Evolutionary conservation across 2,113 vertebrate genomes (phyloP), one percentile per base, ranked within the genome.

Genomic region (Muscicapa adusta): DNA sequence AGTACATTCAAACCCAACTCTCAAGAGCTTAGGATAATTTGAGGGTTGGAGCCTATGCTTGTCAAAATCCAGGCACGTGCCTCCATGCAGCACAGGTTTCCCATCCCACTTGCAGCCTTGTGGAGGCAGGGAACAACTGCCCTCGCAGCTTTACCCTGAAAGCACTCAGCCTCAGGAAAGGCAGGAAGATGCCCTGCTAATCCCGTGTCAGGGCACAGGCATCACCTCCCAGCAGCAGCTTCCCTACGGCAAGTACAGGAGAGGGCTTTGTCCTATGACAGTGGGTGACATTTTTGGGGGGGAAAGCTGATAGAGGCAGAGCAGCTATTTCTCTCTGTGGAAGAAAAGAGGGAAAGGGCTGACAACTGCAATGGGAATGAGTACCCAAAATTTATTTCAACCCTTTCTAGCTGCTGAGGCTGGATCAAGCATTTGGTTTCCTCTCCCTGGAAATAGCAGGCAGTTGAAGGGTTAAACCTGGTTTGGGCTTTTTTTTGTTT

Each of bases 11-110:
- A 94, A 70, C 42, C 54, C 74, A 70, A 2, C 78, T 66, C 87
- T 82, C 75, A 48, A 73, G 89, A 93, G 92, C 86, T 83, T 14
- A 18, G 51, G 81, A 74, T 92, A 93, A 95, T 86, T 90, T 77
- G 86, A 92, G 88, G 73, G 63, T 45, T 90, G 71, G 54, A 79
- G 47, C 9, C 84, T 28, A 16, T 9, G 58, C 71, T 24, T 79
- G 62, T 90, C 66, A 76, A 61, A 82, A 81, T 36, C 36, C 88
- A 79, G 62, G 31, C 91, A 56, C 19, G 10, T 56, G 87, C 43
- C 80, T 92, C 63, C 0, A 1, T 3, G 34, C 56, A 25, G 94
- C 31, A 28, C 58, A 51, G 86, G 56, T 63, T 68, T 89, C 65
- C 40, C 60, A 20, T 61, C 68, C 60, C 56, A 18, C 80, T 83